A percentile compares a stretch with the other conserved stretches of the same genome.
Evolutionary conservation across 2,888 invertebrate species (phyloP).

Genomic region (Camponotus fellah): DNA sequence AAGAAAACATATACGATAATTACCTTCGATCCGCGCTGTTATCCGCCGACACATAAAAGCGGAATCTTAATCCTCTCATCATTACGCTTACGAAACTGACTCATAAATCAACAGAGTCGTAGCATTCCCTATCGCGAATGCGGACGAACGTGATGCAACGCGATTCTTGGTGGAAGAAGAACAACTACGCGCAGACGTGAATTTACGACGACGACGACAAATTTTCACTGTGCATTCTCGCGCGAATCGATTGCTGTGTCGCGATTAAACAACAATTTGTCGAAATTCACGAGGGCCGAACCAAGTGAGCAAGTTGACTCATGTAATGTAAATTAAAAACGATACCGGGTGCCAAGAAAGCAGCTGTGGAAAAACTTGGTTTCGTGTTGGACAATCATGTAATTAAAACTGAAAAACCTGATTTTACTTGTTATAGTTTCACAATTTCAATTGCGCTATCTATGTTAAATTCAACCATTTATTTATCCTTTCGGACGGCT

Average conservation of each 20-base stretch:
- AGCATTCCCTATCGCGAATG: constrained; percentile 49
- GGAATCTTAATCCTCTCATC: constrained; percentile 55
- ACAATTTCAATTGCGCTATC: background rate
- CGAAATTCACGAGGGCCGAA: constrained; percentile 18
- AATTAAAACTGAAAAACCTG: background rate
- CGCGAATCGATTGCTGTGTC: constrained; percentile 24
- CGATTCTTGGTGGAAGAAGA: constrained; percentile 35
- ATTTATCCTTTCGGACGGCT: background rate
- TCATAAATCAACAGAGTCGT: constrained; percentile 54
- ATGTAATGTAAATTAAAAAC: background rate
- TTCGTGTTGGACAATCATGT: background rate
- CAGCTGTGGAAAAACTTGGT: background rate
- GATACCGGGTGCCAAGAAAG: background rate
- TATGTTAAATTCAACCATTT: background rate
- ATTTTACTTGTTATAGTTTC: background rate
- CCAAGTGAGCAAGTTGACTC: background rate
- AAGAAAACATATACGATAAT: constrained; percentile 28
- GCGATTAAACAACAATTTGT: constrained; percentile 47
- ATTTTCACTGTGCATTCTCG: constrained; percentile 52
- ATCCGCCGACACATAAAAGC: constrained; percentile 53
- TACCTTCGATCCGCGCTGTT: constrained; percentile 48
- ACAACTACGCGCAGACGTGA: constrained; percentile 34
- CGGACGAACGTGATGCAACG: constrained; percentile 59
- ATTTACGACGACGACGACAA: constrained; percentile 54
- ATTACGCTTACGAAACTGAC: constrained; percentile 58